These are phyloP conservation scores for Caranx melampygus DNA, from an alignment of 2,113 vertebrate genomes.

Conservation along the genomic window DNA sequence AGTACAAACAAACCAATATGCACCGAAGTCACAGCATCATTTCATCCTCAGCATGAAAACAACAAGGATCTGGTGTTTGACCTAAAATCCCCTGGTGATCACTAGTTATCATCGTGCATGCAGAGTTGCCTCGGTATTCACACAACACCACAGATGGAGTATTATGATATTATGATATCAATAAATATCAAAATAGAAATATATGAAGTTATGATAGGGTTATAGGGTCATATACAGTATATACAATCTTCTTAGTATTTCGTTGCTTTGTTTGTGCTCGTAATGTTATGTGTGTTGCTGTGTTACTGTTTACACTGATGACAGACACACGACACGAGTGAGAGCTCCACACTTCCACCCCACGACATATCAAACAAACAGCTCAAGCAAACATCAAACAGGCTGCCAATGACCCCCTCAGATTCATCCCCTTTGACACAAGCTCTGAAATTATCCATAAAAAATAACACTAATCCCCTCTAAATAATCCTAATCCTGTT, in stretches of 20 bases:
- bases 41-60: too few relatives aligned
- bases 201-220: too few relatives aligned
- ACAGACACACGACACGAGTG: conserved; percentile 1
- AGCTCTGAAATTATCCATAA: conserved; percentile 73
- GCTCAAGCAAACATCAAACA: conserved; percentile 59
- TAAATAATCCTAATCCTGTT: conserved; percentile 82
- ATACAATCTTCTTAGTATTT: neutral
- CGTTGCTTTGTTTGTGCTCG: neutral
- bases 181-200: too few relatives aligned
- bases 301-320: conserved; percentile 10
- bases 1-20: too few relatives aligned
- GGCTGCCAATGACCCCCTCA: conserved; percentile 36
- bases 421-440: conserved; percentile 55
- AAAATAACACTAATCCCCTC: conserved; percentile 74
- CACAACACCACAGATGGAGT: too few relatives aligned
- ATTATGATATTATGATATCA: too few relatives aligned
- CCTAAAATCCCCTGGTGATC: too few relatives aligned
- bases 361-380: conserved; percentile 36
- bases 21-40: too few relatives aligned
- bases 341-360: conserved; percentile 29
- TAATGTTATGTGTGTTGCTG: conserved; percentile 1
- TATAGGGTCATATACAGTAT: too few relatives aligned
- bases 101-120: too few relatives aligned
- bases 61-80: too few relatives aligned
- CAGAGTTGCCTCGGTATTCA: too few relatives aligned